These are phyloP conservation scores for Ctenodactylus gundi DNA, from an alignment of 2,113 vertebrate genomes.

Conservation along the genomic window DNA sequence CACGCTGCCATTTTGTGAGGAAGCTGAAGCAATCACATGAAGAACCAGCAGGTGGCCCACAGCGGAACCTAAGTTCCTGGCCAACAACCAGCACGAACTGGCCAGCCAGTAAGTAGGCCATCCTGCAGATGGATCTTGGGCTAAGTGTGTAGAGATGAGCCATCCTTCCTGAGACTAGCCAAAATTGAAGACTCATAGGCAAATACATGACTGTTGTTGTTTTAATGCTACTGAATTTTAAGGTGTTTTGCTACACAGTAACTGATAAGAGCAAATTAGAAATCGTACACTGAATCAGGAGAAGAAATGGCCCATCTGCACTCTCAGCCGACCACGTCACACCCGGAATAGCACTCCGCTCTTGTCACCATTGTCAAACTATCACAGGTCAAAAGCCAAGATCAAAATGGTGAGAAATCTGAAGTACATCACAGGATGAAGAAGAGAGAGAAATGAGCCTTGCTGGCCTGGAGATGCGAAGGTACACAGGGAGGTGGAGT, in stretches of 20 bases:
- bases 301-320: not conserved
- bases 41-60: not conserved
- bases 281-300: not conserved
- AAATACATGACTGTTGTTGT: not conserved
- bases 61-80: not conserved
- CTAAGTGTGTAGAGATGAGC: not conserved
- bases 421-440: not conserved
- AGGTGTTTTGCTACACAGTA: not conserved
- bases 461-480: not conserved
- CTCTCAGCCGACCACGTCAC: not conserved
- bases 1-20: not conserved
- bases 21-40: not conserved
- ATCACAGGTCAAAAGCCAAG: not conserved
- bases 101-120: not conserved
- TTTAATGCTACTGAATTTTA: not conserved
- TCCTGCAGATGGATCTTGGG: not conserved
- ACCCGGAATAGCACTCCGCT: not conserved
- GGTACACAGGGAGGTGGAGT: not conserved
- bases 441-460: not conserved
- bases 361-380: not conserved
- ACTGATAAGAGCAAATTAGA: not conserved
- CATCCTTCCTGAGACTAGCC: not conserved
- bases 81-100: not conserved
- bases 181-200: not conserved
- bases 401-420: not conserved